Evolutionary conservation across 2,113 vertebrate species (phyloP), one percentile per base, ranked within the genome.

Genomic region (Micronycteris hirsuta): DNA sequence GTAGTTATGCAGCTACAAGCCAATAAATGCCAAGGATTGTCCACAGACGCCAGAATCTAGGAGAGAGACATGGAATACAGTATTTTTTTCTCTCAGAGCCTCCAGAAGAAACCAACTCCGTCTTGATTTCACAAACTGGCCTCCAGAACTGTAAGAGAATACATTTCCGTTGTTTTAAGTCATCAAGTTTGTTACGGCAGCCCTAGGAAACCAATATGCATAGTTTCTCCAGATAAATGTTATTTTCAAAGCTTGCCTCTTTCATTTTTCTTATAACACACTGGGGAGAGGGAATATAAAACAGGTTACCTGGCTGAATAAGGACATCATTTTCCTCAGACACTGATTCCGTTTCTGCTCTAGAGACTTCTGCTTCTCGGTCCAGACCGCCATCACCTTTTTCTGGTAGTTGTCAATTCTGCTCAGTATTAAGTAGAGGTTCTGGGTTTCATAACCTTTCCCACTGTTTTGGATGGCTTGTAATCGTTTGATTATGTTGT

Each of bases 321-420:
- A 65, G 71, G 14, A 4, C 4, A 63, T 90, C 96, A 98, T 98
- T 86, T 94, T 96, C 49, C 49, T 84, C 15, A 98, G 78, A 86
- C 89, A 96, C 28, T 36, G 63, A 16, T 82, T 96, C 14, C 93
- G 96, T 71, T 92, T 95, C 82, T 97, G 81, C 58, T 97, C 97
- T 47, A 97, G 38, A 43, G 65, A 16, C 10, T 88, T 96, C 80
- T 97, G 98, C 28, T 96, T 98, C 58, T 91, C 33, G 0, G 56
- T 96, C 97, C 98, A 98, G 43, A 70, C 9, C 12, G 5, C 17
- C 97, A 98, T 93, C 45, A 97, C 74, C 43, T 93, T 97, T 95
- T 97, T 96, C 90, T 93, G 80, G 49, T 98, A 96, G 26, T 83
- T 22, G 87, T 98, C 98, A 92, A 97, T 47, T 58, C 96, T 98